These are phyloP conservation scores for Mesorhabditis sp. DNA, from an alignment of 2,888 invertebrate species.

Conservation along the genomic window DNA sequence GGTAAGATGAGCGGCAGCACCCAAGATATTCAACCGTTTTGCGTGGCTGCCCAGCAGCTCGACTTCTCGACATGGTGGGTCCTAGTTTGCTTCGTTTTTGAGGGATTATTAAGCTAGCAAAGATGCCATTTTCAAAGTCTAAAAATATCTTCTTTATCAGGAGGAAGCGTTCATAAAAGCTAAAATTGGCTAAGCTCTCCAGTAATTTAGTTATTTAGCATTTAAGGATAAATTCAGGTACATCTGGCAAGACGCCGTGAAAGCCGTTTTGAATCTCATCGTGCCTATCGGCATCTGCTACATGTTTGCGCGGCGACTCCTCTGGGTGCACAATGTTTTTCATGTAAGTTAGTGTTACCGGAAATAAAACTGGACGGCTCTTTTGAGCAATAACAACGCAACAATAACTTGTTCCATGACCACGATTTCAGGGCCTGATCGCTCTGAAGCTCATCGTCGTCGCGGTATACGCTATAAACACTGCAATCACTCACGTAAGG, in stretches of 20 bases:
- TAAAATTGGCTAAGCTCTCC: too few relatives aligned
- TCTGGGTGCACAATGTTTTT: constrained; percentile 2
- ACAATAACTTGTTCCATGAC: too few relatives aligned
- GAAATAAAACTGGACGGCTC: not conserved
- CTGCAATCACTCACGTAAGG: not conserved
- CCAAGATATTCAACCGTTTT: too few relatives aligned
- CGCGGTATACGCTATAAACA: not conserved
- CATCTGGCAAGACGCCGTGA: not conserved
- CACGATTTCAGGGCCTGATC: not conserved
- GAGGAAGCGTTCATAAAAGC: too few relatives aligned
- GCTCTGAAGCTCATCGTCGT: not conserved
- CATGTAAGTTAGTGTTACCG: not conserved
- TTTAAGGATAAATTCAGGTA: not conserved
- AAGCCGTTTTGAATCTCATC: not conserved
- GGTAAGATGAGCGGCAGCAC: too few relatives aligned
- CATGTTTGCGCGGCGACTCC: not conserved
- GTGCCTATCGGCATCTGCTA: not conserved
- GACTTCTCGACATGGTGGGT: too few relatives aligned
- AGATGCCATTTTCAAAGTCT: too few relatives aligned
- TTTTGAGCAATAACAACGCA: not conserved
- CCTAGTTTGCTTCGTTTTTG: too few relatives aligned
- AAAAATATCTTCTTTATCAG: too few relatives aligned
- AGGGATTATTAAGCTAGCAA: too few relatives aligned
- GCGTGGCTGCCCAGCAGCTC: too few relatives aligned
- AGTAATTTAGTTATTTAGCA: too few relatives aligned